Evolutionary conservation across 2,113 vertebrate genomes (phyloP).

Genomic region (Camelus dromedarius): DNA sequence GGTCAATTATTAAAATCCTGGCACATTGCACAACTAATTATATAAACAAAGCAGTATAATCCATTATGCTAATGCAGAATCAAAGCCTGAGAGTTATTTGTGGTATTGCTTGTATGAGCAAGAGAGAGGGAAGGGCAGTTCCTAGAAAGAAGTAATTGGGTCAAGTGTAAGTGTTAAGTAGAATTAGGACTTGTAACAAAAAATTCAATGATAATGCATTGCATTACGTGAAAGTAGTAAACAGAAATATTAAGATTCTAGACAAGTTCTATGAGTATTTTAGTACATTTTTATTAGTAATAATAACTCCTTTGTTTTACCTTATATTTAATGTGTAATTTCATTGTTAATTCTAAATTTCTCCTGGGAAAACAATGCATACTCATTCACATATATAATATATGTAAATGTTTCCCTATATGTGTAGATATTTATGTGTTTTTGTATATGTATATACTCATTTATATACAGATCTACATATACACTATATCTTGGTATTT

Average conservation of each 20-base stretch:
- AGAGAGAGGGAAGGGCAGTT: background rate
- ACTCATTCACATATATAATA: background rate
- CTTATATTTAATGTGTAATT: background rate
- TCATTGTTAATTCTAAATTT: background rate
- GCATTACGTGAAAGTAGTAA: background rate
- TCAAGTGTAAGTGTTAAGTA: background rate
- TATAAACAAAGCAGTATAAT: slow-evolving; percentile 34
- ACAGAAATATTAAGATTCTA: background rate
- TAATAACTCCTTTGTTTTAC: background rate
- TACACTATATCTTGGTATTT: background rate
- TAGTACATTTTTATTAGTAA: background rate
- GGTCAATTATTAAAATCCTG: slow-evolving; percentile 46
- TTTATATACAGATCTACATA: background rate
- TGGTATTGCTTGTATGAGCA: background rate
- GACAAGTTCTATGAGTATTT: background rate
- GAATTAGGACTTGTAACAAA: background rate
- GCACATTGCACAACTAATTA: slow-evolving; percentile 16
- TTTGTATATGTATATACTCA: background rate
- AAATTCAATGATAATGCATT: background rate
- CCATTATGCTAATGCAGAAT: slow-evolving; percentile 21
- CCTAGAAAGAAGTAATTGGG: background rate
- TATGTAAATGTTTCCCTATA: background rate
- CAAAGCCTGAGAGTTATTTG: slow-evolving; percentile 33
- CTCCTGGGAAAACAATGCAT: background rate
- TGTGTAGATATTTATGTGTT: background rate